These are phyloP conservation scores for Trididemnum clinides DNA, from an alignment of 23 tunicate species.

Conservation along the genomic window DNA sequence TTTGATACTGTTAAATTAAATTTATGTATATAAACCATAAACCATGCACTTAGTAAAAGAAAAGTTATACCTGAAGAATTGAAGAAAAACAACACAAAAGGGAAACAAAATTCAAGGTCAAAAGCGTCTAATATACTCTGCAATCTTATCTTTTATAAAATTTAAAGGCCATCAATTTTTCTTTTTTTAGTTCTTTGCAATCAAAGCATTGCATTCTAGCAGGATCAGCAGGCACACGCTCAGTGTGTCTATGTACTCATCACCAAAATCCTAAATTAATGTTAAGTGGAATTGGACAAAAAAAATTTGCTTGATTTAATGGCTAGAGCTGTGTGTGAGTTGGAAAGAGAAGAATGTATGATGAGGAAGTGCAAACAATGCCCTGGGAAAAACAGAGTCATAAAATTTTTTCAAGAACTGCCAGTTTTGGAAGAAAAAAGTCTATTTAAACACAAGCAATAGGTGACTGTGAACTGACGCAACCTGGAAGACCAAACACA, in stretches of 20 bases:
- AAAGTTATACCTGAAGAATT: no score
- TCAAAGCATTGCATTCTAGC: slow-evolving; percentile 29
- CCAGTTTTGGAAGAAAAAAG: no score
- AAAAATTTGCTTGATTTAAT: not conserved
- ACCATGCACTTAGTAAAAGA: no score
- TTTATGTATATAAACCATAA: no score
- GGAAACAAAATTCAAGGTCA: no score
- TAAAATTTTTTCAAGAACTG: not conserved
- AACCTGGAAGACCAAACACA: slow-evolving; percentile 1
- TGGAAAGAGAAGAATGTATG: slow-evolving; percentile 9
- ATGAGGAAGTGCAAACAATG: not conserved
- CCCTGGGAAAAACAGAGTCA: slow-evolving; percentile 2
- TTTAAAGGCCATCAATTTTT: no score
- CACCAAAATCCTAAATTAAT: slow-evolving; percentile 28
- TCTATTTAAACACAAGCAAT: slow-evolving; percentile 2
- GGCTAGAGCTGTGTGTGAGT: slow-evolving; percentile 3
- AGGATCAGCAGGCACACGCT: slow-evolving; percentile 40
- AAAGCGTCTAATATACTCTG: no score
- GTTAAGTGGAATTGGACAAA: not conserved
- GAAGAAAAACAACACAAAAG: no score
- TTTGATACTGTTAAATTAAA: no score
- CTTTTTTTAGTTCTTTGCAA: not conserved
- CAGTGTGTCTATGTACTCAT: slow-evolving; percentile 15
- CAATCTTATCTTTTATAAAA: no score
- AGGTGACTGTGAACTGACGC: slow-evolving; percentile 25